A percentile compares a stretch with the other conserved stretches of the same genome.
These are phyloP conservation scores for Mastomys coucha DNA, from an alignment of 2,113 vertebrate genomes.

Conservation along the genomic window DNA sequence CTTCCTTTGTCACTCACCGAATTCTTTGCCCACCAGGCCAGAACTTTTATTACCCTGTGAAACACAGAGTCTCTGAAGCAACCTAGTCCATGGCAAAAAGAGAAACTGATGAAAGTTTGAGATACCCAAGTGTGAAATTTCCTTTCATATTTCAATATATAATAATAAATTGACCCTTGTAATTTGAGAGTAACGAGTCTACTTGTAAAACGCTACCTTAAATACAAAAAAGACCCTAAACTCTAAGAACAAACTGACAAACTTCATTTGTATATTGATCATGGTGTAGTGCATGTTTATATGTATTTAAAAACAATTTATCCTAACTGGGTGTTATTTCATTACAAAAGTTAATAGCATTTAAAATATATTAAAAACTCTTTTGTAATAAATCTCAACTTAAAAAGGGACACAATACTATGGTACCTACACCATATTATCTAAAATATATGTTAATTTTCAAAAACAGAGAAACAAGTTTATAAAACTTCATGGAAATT, in stretches of 20 bases:
- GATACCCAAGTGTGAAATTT: not conserved
- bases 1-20: too few relatives aligned
- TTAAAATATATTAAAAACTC: too few relatives aligned
- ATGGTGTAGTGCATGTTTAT: not conserved
- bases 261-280: not conserved
- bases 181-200: conserved; percentile 3
- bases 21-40: too few relatives aligned
- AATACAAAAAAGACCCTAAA: not conserved
- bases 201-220: not conserved
- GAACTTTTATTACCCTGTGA: too few relatives aligned
- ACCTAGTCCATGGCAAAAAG: not conserved
- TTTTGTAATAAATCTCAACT: too few relatives aligned
- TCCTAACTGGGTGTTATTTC: not conserved
- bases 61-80: too few relatives aligned
- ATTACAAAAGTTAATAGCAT: too few relatives aligned
- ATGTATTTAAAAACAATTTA: not conserved
- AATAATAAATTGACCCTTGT: not conserved
- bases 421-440: too few relatives aligned
- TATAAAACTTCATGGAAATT: too few relatives aligned
- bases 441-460: too few relatives aligned
- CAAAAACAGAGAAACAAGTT: too few relatives aligned
- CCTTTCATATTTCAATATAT: not conserved
- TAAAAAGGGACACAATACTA: too few relatives aligned
- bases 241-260: not conserved
- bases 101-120: not conserved